Conservation (phyloP, 2,797 vertebrate species). For the Sebastolobus altivelis region DNA sequence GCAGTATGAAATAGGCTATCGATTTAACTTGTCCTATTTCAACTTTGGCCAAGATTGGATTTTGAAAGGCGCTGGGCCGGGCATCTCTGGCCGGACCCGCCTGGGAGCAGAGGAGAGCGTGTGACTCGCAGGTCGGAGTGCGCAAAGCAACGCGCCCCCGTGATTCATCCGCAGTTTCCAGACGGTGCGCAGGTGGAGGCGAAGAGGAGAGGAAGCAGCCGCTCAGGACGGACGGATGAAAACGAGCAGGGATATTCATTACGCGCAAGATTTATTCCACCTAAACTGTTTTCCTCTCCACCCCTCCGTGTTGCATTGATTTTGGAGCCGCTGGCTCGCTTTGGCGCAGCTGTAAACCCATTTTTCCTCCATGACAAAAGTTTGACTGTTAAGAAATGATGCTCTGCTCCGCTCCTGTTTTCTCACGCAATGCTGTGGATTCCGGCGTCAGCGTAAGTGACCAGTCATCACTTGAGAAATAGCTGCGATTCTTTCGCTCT, state of each 20-base stretch:
- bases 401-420: constrained; percentile 54
- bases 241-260: constrained; percentile 46
- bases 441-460: constrained; percentile 61
- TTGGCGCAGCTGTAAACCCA: constrained; percentile 34
- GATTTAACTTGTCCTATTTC: constrained; percentile 74
- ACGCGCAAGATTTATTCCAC: constrained; percentile 31
- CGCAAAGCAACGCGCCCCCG: constrained; percentile 59
- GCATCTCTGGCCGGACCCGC: constrained; percentile 39
- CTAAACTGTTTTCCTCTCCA: neutral
- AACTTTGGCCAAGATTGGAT: constrained; percentile 78
- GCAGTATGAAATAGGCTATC: constrained; percentile 75
- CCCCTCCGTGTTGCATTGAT: neutral
- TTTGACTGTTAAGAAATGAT: constrained; percentile 70
- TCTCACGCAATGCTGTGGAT: constrained; percentile 64
- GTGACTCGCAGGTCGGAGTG: constrained; percentile 63
- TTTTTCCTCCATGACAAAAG: constrained; percentile 62
- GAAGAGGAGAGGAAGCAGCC: constrained; percentile 54
- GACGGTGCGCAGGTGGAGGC: constrained; percentile 76
- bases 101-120: constrained; percentile 17
- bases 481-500: constrained; percentile 56
- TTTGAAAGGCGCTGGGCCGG: constrained; percentile 59
- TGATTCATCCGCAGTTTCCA: constrained; percentile 78
- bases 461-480: constrained; percentile 69
- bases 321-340: constrained; percentile 30
- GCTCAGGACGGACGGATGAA: constrained; percentile 53